A percentile compares a stretch with the other conserved stretches of the same genome.
Conservation (phyloP, 1,140 invertebrate species). For the Conus ventricosus region DNA sequence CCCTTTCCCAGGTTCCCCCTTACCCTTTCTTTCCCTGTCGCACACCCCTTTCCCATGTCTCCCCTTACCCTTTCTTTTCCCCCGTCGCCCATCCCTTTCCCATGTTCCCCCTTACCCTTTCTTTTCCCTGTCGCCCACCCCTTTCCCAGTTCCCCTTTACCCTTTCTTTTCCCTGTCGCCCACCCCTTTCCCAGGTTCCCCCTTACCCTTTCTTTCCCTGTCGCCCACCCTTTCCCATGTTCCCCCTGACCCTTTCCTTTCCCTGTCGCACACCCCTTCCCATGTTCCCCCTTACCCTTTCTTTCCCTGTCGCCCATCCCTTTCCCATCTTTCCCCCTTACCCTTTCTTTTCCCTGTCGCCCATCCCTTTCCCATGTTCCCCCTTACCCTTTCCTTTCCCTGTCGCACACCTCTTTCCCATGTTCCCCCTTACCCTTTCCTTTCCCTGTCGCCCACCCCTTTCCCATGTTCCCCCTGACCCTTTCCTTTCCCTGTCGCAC, state of each 20-base stretch:
- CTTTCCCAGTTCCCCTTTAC: no score
- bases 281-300: no score
- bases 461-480: no score
- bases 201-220: not conserved
- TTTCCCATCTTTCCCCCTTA: no score
- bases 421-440: not conserved
- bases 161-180: not conserved
- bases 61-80: no score
- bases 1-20: no score
- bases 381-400: not conserved
- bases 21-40: not conserved
- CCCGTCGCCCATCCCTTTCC: not conserved
- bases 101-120: no score
- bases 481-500: not conserved
- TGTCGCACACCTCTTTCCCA: not conserved
- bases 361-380: not conserved
- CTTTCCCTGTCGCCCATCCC: not conserved
- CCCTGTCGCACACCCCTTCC: no score
- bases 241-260: no score
- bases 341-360: not conserved
- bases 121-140: not conserved
- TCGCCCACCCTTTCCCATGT: no score
- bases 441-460: not conserved
- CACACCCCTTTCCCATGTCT: not conserved
- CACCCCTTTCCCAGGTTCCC: no score